These are phyloP conservation scores for Rosalia funebris DNA, from an alignment of 2,888 invertebrate genomes.

Conservation along the genomic window DNA sequence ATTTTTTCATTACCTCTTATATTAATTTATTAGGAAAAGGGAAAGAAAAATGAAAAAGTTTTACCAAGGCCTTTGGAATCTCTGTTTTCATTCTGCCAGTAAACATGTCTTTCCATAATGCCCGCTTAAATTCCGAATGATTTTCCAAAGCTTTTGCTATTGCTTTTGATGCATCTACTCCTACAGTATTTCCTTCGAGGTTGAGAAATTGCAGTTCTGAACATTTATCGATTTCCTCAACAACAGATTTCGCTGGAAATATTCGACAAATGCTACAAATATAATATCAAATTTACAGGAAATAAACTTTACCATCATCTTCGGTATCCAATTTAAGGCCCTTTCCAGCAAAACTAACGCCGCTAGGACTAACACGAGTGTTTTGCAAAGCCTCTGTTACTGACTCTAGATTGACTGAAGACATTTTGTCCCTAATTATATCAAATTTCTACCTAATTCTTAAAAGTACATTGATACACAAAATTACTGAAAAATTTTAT, in stretches of 20 bases:
- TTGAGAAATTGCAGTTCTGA: conserved; percentile 77
- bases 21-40: no score
- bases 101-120: conserved; percentile 96
- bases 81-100: conserved; percentile 95
- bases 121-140: conserved; percentile 82
- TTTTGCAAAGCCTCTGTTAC: conserved; percentile 66
- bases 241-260: conserved; percentile 74
- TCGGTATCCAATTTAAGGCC: conserved; percentile 81
- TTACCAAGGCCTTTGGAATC: conserved; percentile 90
- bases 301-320: conserved; percentile 75
- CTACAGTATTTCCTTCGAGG: conserved; percentile 92
- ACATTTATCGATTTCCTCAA: conserved; percentile 79
- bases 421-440: conserved; percentile 33
- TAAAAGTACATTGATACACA: not conserved
- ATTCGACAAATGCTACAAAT: conserved; percentile 17
- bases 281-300: not conserved
- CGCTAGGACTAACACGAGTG: conserved; percentile 65
- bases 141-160: conserved; percentile 82
- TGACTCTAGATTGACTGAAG: conserved; percentile 65
- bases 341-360: conserved; percentile 85
- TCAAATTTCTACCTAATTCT: no score
- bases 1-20: no score
- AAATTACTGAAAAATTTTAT: not conserved
- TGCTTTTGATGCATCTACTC: conserved; percentile 86
- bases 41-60: no score